Conservation (phyloP, 2,113 vertebrate genomes). For the Tamias sibiricus region DNA sequence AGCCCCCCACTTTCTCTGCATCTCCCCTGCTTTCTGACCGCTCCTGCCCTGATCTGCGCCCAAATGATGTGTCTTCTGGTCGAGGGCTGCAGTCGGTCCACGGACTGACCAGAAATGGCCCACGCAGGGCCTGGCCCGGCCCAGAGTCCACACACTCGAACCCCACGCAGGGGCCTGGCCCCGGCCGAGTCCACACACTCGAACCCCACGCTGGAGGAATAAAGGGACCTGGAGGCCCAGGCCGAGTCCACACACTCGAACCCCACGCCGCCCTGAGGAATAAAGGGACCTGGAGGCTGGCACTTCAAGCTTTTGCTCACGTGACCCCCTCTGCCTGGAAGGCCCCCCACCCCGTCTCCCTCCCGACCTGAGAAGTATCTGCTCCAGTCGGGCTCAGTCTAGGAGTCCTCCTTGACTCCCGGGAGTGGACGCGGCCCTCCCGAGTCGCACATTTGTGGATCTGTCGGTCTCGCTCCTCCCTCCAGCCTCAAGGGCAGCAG, state of each 20-base stretch:
- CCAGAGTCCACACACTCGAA: too few species aligned
- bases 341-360: not conserved
- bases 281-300: not conserved
- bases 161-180: too few species aligned
- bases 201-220: too few species aligned
- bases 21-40: not conserved
- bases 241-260: too few species aligned
- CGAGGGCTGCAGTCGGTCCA: not conserved
- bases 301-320: not conserved
- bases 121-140: too few species aligned
- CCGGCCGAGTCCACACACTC: too few species aligned
- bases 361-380: not conserved
- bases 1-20: rapidly evolving
- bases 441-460: not conserved
- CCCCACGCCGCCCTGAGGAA: too few species aligned
- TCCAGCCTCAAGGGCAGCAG: not conserved
- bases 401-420: not conserved
- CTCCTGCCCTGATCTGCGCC: not conserved
- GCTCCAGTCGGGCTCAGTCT: not conserved
- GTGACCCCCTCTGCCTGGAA: not conserved
- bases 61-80: not conserved
- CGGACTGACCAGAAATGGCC: not conserved
- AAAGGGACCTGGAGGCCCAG: too few species aligned
- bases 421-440: not conserved
- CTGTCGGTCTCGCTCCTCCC: not conserved